A percentile compares a stretch with the other conserved stretches of the same genome.
Evolutionary conservation across 2,888 invertebrate genomes (phyloP).

Genomic region (Camptogramma bilineatum): DNA sequence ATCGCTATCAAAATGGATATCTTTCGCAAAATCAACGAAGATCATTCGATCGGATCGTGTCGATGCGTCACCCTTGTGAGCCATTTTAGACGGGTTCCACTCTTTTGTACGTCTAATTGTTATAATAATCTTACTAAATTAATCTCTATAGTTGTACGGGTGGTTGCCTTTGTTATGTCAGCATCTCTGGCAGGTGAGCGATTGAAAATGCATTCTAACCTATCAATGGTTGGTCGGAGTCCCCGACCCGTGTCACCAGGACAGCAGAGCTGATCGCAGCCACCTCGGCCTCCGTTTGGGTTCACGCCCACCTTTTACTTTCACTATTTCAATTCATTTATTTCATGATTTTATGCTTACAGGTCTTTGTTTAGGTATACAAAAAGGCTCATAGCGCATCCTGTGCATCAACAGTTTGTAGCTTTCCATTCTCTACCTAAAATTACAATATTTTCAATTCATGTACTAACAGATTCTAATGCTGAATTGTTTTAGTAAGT

Average conservation of each 20-base stretch:
- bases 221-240: conserved; percentile 21
- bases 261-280: background rate
- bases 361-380: background rate
- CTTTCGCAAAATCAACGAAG: conserved; percentile 57
- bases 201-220: conserved; percentile 27
- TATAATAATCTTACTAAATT: conserved; percentile 2
- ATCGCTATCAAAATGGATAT: conserved; percentile 42
- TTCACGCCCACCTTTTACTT: background rate
- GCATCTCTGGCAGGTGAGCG: conserved; percentile 3
- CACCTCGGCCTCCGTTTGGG: background rate
- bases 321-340: background rate
- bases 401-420: background rate
- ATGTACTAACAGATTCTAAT: too few species aligned
- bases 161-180: background rate
- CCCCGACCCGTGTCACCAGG: conserved; percentile 8
- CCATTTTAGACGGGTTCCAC: conserved; percentile 76
- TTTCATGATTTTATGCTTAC: background rate
- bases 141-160: background rate
- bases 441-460: background rate
- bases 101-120: conserved; percentile 47
- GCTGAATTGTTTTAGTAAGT: background rate
- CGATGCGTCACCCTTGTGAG: conserved; percentile 85
- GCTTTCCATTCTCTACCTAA: background rate
- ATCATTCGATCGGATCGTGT: conserved; percentile 82
- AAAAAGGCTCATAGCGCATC: background rate